phyloP scores from a whole-genome alignment of 1,140 invertebrate genomes.

The Mylabris phalerata region DNA sequence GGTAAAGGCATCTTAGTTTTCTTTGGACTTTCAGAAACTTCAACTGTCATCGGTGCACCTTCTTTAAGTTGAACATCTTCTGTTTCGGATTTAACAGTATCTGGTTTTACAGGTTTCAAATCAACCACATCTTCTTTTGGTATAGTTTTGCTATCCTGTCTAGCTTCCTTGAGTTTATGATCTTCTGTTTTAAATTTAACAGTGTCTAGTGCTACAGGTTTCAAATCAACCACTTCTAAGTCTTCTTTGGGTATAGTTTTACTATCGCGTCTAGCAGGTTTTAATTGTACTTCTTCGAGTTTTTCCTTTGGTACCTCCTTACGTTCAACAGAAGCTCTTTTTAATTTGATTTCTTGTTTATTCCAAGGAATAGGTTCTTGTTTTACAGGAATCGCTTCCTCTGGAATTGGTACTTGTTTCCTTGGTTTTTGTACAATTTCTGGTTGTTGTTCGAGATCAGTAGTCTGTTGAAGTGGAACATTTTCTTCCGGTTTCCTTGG shows the following conservation, averaged over 20 bases:
- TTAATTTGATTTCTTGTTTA: slow-evolving; percentile 31
- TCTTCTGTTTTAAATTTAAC: slow-evolving; percentile 32
- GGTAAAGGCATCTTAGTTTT: slow-evolving; percentile 16
- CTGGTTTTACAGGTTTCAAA: slow-evolving; percentile 38
- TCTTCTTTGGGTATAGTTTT: slow-evolving; percentile 35
- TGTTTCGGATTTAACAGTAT: slow-evolving; percentile 34
- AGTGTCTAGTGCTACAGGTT: slow-evolving; percentile 37
- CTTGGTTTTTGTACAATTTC: not conserved
- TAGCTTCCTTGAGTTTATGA: slow-evolving; percentile 38
- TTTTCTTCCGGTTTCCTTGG: slow-evolving; percentile 1
- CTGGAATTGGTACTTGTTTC: not conserved
- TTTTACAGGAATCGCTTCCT: not conserved
- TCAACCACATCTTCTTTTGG: slow-evolving; percentile 39
- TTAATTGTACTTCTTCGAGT: slow-evolving; percentile 45
- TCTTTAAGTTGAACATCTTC: slow-evolving; percentile 24
- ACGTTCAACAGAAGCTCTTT: slow-evolving; percentile 27
- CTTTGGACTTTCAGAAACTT: slow-evolving; percentile 32
- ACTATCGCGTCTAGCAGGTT: slow-evolving; percentile 44
- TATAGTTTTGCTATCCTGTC: slow-evolving; percentile 35
- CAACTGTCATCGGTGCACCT: not conserved
- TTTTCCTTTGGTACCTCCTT: slow-evolving; percentile 33
- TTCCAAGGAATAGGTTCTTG: slow-evolving; percentile 29
- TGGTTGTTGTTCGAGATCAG: slow-evolving; percentile 1
- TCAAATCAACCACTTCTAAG: slow-evolving; percentile 43
- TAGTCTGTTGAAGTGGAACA: not conserved